These are phyloP conservation scores for Parnassius orleans DNA, from an alignment of 2,888 invertebrate genomes.

Conservation along the genomic window DNA sequence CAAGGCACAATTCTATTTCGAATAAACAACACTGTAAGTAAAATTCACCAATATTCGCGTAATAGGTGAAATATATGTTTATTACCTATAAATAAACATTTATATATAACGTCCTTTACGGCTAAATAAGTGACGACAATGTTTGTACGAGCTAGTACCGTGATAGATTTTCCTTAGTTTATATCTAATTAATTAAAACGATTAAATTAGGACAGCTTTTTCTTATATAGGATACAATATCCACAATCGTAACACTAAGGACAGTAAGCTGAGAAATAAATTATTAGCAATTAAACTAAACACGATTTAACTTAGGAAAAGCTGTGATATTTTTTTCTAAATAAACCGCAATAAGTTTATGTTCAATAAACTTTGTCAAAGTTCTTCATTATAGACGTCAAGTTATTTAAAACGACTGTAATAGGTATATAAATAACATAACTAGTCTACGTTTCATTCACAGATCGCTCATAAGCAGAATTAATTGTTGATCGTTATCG, in stretches of 20 bases:
- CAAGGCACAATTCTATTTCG: not conserved
- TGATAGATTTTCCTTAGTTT: conserved; percentile 11
- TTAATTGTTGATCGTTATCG: conserved; percentile 13
- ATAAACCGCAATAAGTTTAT: too few relatives aligned
- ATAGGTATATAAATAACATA: too few relatives aligned
- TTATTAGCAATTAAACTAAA: too few relatives aligned
- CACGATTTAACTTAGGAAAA: too few relatives aligned
- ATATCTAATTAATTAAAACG: conserved; percentile 16
- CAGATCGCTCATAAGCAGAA: conserved; percentile 4
- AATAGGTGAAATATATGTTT: too few relatives aligned
- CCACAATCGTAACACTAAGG: not conserved
- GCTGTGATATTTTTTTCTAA: too few relatives aligned
- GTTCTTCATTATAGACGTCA: too few relatives aligned
- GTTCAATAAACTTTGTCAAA: too few relatives aligned
- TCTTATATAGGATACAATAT: not conserved
- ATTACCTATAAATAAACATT: conserved; percentile 7
- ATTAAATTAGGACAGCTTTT: conserved; percentile 9
- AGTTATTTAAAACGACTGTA: too few relatives aligned
- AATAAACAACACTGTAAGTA: not conserved
- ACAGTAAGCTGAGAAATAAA: too few relatives aligned
- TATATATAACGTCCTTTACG: conserved; percentile 14
- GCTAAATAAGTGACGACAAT: conserved; percentile 18
- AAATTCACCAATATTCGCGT: too few relatives aligned
- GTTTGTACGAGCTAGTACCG: not conserved
- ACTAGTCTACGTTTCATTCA: conserved; percentile 8